A percentile compares a stretch with the other conserved stretches of the same genome.
phyloP scores from a whole-genome alignment of 2,888 invertebrate species.

The Tridacna gigas region DNA sequence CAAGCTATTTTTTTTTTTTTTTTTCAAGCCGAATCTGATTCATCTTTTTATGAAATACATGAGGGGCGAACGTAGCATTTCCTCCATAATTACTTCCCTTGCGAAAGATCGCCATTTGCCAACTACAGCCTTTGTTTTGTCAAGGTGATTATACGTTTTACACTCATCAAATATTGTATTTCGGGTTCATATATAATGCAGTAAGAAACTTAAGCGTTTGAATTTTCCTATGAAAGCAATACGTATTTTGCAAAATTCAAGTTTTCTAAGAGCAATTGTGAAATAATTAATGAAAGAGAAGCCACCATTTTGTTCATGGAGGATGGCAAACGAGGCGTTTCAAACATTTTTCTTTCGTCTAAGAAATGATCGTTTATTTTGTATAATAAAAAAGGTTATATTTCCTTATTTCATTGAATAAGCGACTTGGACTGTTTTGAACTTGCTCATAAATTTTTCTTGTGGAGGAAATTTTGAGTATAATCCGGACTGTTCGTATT shows the following conservation, averaged over 20 bases:
- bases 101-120: neutral
- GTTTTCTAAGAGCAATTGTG: neutral
- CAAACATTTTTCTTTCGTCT: too few species aligned
- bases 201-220: neutral
- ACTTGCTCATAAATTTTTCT: too few species aligned
- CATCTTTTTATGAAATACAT: neutral
- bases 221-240: neutral
- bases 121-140: slow-evolving; percentile 7
- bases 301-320: slow-evolving; percentile 13
- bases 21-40: too few species aligned
- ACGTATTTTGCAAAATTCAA: neutral
- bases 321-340: neutral
- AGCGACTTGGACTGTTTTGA: too few species aligned
- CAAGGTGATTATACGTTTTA: neutral
- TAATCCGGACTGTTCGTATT: neutral
- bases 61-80: neutral
- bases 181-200: neutral
- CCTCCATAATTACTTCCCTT: neutral
- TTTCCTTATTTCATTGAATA: too few species aligned
- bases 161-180: neutral
- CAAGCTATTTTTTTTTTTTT: too few species aligned
- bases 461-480: neutral
- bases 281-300: neutral
- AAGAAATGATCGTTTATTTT: too few species aligned
- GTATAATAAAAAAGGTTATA: too few species aligned